Conservation (phyloP, 2,113 vertebrate genomes). For the Sturnira hondurensis region DNA sequence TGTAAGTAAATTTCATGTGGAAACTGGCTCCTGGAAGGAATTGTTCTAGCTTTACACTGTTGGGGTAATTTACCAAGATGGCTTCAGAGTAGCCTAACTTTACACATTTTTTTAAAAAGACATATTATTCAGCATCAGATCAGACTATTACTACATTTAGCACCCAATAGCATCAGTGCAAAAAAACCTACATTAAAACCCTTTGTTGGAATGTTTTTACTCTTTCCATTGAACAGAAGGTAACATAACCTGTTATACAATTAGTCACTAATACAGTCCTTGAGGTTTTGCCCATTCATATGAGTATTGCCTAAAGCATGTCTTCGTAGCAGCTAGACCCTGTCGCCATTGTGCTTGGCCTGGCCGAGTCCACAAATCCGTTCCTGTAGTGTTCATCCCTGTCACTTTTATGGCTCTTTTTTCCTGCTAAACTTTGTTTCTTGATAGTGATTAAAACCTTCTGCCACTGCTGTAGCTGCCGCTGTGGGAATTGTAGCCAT, state of each 20-base stretch:
- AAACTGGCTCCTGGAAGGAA: background rate
- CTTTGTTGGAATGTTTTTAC: background rate
- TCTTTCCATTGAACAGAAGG: background rate
- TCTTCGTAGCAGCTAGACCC: too few species aligned
- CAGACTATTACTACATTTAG: constrained; percentile 79
- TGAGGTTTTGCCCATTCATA: background rate
- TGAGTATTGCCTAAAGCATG: background rate
- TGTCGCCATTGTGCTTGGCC: too few species aligned
- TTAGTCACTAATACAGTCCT: background rate
- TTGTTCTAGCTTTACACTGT: background rate
- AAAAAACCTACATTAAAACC: background rate
- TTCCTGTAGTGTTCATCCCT: constrained; percentile 88
- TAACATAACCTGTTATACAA: background rate
- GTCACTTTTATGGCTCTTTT: constrained; percentile 88
- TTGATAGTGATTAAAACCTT: constrained; percentile 79
- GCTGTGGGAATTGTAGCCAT: constrained; percentile 53
- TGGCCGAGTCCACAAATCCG: constrained; percentile 79
- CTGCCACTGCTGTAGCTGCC: constrained; percentile 80
- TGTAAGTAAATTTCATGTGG: background rate
- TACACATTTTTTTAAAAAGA: constrained; percentile 79
- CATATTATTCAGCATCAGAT: constrained; percentile 91
- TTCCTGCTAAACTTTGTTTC: constrained; percentile 88
- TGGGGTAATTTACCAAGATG: background rate
- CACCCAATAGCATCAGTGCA: background rate
- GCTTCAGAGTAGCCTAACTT: background rate